phyloP scores from a whole-genome alignment of 2,888 invertebrate species.

The Leptinotarsa juncta region DNA sequence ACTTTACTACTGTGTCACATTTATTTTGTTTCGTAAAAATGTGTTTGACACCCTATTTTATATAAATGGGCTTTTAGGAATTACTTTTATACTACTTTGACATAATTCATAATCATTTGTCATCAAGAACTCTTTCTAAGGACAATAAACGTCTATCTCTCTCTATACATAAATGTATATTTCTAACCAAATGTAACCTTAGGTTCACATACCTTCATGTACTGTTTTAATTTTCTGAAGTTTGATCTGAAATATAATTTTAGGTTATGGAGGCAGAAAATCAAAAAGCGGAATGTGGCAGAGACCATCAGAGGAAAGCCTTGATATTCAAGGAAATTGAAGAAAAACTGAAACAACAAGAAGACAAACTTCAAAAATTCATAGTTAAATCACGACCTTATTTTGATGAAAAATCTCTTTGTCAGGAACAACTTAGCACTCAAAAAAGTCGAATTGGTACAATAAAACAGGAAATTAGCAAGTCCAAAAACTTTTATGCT shows the following conservation, averaged over 20 bases:
- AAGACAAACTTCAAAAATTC: conserved; percentile 84
- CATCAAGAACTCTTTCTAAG: too few relatives aligned
- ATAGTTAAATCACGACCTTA: conserved; percentile 90
- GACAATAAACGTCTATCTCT: too few relatives aligned
- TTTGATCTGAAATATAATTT: conserved; percentile 19
- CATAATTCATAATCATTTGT: too few relatives aligned
- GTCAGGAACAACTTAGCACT: conserved; percentile 86
- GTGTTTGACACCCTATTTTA: too few relatives aligned
- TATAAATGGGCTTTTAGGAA: too few relatives aligned
- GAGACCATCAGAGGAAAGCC: conserved; percentile 87
- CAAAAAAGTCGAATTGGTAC: conserved; percentile 87
- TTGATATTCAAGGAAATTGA: conserved; percentile 85
- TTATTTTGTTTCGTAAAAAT: too few relatives aligned
- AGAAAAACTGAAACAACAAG: conserved; percentile 81
- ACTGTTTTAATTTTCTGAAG: not conserved
- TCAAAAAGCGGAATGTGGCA: conserved; percentile 87
- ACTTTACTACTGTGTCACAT: too few relatives aligned
- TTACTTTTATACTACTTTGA: too few relatives aligned
- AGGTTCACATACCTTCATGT: too few relatives aligned
- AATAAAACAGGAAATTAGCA: conserved; percentile 82
- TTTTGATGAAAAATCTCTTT: conserved; percentile 89
- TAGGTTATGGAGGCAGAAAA: conserved; percentile 94
- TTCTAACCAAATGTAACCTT: too few relatives aligned
- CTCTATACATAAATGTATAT: too few relatives aligned
- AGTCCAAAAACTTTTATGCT: conserved; percentile 85